Evolutionary conservation across 2,797 vertebrate species (phyloP).

Genomic region (Chelmon rostratus): DNA sequence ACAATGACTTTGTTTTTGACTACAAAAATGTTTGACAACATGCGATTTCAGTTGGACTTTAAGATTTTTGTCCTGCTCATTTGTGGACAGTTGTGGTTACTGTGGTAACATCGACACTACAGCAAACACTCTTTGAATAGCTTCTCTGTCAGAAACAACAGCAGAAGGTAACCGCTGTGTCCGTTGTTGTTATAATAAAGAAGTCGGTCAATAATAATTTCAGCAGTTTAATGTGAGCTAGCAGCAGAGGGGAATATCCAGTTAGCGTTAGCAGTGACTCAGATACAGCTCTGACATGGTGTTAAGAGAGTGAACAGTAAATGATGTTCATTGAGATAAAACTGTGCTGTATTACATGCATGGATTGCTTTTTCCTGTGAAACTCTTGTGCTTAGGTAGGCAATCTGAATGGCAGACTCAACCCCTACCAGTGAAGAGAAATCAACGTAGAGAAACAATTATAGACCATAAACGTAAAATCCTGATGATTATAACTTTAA

Average conservation of each 20-base stretch:
- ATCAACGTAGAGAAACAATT: slow-evolving; percentile 3
- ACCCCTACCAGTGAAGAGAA: background rate
- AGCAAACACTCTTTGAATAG: background rate
- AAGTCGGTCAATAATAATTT: background rate
- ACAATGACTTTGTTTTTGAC: background rate
- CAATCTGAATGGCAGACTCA: background rate
- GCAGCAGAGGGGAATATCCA: slow-evolving; percentile 22
- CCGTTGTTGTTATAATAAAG: background rate
- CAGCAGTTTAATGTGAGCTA: slow-evolving; percentile 28
- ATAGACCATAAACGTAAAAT: slow-evolving; percentile 7
- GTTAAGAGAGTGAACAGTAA: background rate
- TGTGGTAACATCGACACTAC: background rate
- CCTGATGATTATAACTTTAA: slow-evolving; percentile 1
- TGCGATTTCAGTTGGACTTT: slow-evolving; percentile 3
- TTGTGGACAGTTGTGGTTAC: slow-evolving; percentile 1
- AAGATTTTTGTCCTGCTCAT: slow-evolving; percentile 3
- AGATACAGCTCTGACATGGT: slow-evolving; percentile 8
- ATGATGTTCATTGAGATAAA: background rate
- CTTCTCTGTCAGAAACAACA: slow-evolving; percentile 4
- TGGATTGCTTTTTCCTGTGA: slow-evolving; percentile 6
- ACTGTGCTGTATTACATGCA: slow-evolving; percentile 14
- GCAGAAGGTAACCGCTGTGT: background rate
- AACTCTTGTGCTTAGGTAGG: slow-evolving; percentile 18
- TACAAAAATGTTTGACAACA: background rate
- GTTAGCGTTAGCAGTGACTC: slow-evolving; percentile 12